phyloP scores from a whole-genome alignment of 2,113 vertebrate genomes.

The Clarias gariepinus region DNA sequence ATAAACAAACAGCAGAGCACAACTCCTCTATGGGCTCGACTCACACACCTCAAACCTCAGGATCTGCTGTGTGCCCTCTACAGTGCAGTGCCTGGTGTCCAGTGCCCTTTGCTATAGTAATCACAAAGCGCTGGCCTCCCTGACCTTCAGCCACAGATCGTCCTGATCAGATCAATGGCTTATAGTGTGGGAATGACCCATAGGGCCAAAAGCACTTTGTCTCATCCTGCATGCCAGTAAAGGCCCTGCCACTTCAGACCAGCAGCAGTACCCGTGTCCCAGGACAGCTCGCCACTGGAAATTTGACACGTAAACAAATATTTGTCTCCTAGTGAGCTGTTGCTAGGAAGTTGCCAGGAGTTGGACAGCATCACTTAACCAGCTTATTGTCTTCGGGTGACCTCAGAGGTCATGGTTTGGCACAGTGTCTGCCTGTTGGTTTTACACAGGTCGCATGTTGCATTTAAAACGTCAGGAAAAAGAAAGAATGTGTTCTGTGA shows the following conservation, averaged over 20 bases:
- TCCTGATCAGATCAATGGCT: not conserved
- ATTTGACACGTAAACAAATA: slow-evolving; percentile 53
- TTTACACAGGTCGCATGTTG: slow-evolving; percentile 5
- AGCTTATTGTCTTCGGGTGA: slow-evolving; percentile 44
- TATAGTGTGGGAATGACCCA: slow-evolving; percentile 46
- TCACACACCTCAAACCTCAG: not conserved
- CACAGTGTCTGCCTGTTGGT: slow-evolving; percentile 34
- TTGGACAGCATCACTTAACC: slow-evolving; percentile 44
- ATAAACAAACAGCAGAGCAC: slow-evolving; percentile 20
- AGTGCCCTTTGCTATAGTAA: slow-evolving; percentile 20
- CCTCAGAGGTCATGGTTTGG: slow-evolving; percentile 42
- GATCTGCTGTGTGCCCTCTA: not conserved
- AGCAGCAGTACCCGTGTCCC: slow-evolving; percentile 14
- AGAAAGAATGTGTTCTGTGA: not conserved
- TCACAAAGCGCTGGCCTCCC: slow-evolving; percentile 26
- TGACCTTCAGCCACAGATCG: not conserved
- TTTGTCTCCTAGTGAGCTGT: slow-evolving; percentile 47
- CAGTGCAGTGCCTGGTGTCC: not conserved
- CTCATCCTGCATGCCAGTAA: not conserved
- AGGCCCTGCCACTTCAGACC: slow-evolving; percentile 28
- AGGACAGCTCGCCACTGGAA: slow-evolving; percentile 44
- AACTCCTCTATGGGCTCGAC: not conserved
- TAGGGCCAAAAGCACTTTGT: slow-evolving; percentile 4
- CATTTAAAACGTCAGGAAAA: not conserved
- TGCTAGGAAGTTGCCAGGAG: slow-evolving; percentile 43